Evolutionary conservation across 1,140 invertebrate genomes (phyloP).

Genomic region (Drosophila ercepeae): DNA sequence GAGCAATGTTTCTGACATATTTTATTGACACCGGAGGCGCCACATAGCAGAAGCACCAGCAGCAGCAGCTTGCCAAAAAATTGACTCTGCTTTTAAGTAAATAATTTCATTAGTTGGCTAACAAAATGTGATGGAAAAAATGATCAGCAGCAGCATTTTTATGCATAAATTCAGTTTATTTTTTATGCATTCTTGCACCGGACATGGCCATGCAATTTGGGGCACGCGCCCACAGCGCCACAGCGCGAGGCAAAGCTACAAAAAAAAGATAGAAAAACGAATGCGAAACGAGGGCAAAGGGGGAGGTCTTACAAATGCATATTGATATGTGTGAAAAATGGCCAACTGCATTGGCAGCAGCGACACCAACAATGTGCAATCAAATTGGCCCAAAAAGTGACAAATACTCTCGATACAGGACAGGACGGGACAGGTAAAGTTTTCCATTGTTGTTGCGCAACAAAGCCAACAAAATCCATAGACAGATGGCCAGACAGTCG

Average conservation of each 20-base stretch:
- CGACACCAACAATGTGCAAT: conserved; percentile 49
- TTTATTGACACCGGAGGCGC: conserved; percentile 5
- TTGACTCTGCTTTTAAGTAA: conserved; percentile 49
- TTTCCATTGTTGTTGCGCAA: conserved; percentile 54
- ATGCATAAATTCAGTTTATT: conserved; percentile 21
- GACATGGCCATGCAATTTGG: conserved; percentile 70
- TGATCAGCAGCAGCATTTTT: conserved; percentile 36
- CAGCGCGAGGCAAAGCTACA: conserved; percentile 1
- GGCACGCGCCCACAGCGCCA: conserved; percentile 67
- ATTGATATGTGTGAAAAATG: conserved; percentile 74
- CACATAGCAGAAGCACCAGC: conserved; percentile 9
- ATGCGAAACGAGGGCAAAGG: background rate
- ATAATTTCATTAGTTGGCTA: conserved; percentile 71
- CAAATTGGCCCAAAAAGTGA: conserved; percentile 72
- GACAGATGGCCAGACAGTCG: conserved; percentile 43
- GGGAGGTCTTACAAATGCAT: background rate
- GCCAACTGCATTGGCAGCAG: conserved; percentile 68
- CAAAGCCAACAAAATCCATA: conserved; percentile 49
- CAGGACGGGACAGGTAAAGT: conserved; percentile 61
- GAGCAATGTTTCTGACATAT: conserved; percentile 29
- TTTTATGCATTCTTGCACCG: conserved; percentile 49
- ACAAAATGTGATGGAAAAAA: conserved; percentile 12
- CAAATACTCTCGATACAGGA: conserved; percentile 72
- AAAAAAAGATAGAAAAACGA: conserved; percentile 2
- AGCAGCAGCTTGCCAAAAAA: conserved; percentile 20